Conservation (phyloP, 1,140 invertebrate genomes). For the Proales similis region DNA sequence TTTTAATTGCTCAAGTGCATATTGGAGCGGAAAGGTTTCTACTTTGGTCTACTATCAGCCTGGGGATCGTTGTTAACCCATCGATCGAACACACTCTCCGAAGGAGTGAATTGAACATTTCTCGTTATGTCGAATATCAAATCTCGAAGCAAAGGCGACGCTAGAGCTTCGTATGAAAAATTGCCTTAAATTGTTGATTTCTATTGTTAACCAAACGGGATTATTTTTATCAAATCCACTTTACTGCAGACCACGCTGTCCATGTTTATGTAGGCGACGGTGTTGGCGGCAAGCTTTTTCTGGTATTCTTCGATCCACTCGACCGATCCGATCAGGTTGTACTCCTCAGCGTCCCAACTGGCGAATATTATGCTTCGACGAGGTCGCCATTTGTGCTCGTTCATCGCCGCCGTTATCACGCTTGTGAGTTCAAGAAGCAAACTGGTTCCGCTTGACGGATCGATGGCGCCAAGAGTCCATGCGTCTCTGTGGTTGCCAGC, state of each 20-base stretch:
- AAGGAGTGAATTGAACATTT: neutral
- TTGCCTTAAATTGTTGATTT: too few relatives aligned
- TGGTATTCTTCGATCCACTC: constrained; percentile 53
- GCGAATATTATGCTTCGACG: constrained; percentile 54
- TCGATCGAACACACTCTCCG: constrained; percentile 6
- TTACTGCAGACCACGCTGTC: constrained; percentile 44
- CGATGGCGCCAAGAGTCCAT: constrained; percentile 58
- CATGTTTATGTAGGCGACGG: constrained; percentile 48
- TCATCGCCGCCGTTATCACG: constrained; percentile 51
- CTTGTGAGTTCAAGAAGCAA: constrained; percentile 56
- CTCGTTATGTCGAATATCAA: constrained; percentile 19
- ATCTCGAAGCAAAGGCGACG: constrained; percentile 43
- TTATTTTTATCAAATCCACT: too few relatives aligned
- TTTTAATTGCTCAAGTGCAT: constrained; percentile 34
- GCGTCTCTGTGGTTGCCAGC: constrained; percentile 60
- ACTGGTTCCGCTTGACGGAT: constrained; percentile 57
- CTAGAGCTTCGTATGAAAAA: constrained; percentile 41
- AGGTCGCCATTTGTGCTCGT: constrained; percentile 52
- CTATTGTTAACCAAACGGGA: too few relatives aligned
- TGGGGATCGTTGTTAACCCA: constrained; percentile 25
- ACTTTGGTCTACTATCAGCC: too few relatives aligned
- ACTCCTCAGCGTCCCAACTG: constrained; percentile 57
- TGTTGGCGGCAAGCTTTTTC: constrained; percentile 44
- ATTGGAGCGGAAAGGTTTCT: neutral
- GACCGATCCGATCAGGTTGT: constrained; percentile 54